phyloP scores from a whole-genome alignment of 1,140 invertebrate species.

The Drosophila suzukii region DNA sequence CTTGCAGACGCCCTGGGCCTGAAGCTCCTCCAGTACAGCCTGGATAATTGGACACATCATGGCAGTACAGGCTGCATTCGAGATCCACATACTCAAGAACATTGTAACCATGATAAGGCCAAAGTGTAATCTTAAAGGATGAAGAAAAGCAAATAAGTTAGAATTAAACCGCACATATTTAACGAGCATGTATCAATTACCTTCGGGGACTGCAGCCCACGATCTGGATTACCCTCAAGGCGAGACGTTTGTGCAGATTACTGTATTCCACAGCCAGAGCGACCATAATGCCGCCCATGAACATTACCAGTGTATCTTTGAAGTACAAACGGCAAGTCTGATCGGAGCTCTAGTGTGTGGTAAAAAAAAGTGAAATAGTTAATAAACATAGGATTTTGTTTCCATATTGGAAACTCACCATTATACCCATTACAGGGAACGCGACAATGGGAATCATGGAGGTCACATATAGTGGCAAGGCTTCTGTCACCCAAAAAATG shows the following conservation, averaged over 20 bases:
- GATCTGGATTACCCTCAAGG: slow-evolving; percentile 90
- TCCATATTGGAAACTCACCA: slow-evolving; percentile 68
- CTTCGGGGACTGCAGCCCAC: slow-evolving; percentile 91
- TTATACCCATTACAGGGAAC: slow-evolving; percentile 91
- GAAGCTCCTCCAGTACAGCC: slow-evolving; percentile 89
- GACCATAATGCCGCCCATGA: slow-evolving; percentile 91
- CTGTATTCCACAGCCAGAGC: slow-evolving; percentile 94
- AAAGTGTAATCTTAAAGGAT: slow-evolving; percentile 87
- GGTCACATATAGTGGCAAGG: slow-evolving; percentile 92
- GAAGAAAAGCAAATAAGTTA: slow-evolving; percentile 38
- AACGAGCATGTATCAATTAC: slow-evolving; percentile 58
- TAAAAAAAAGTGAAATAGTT: background rate
- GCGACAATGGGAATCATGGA: slow-evolving; percentile 93
- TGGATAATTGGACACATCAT: slow-evolving; percentile 95
- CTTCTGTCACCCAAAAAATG: slow-evolving; percentile 93
- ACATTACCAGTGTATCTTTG: slow-evolving; percentile 95
- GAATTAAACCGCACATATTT: background rate
- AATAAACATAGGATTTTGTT: background rate
- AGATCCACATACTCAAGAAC: slow-evolving; percentile 94
- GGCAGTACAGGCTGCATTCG: slow-evolving; percentile 92
- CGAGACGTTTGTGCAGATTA: slow-evolving; percentile 93
- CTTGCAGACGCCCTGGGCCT: slow-evolving; percentile 88
- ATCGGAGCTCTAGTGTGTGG: slow-evolving; percentile 85
- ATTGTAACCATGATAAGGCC: slow-evolving; percentile 91
- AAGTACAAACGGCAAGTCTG: slow-evolving; percentile 90